Evolutionary conservation across 2,888 invertebrate genomes (phyloP), one percentile per base, ranked within the genome.

Genomic region (Adela reaumurella): DNA sequence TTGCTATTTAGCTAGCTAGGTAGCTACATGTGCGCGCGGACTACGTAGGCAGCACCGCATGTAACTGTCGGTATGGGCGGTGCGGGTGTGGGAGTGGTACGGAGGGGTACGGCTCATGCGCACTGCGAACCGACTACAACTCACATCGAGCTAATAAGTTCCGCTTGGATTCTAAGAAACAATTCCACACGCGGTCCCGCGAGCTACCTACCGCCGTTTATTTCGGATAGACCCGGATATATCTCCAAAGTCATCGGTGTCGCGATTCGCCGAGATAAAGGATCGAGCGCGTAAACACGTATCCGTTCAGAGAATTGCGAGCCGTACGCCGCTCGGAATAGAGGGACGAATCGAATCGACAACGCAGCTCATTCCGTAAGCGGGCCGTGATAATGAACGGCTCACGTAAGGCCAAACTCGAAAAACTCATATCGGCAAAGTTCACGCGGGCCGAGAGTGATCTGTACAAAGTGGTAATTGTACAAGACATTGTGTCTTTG

Each of bases 221-320:
- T 64, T 63, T 35, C 61, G 58, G 64, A 57, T 62, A 69, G 70
- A 67, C 71, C 73, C 76, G 77, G 76, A 74, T 74, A 63, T 68
- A 73, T 63, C 63, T 61, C 62, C n/a, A 63, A 68, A 64, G 65
- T 66, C 67, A 68, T 63, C 64, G 67, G 61, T 58, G 70, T 67
- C 70, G 64, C 64, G 65, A 6, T 24, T 63, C 67, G 62, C 68
- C 72, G 66, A 73, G 70, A 71, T 71, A 74, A 69, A 67, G 67
- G 64, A 68, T 71, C 68, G 70, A 69, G 74, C 69, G 70, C 35
- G 47, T 70, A 74, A 73, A 76, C 77, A 78, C 76, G 77, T 76
- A 74, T n/a, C n/a, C n/a, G n/a, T n/a, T n/a, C n/a, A n/a, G n/a
- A n/a, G 24, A 6, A 24, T 35, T 35, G 3, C 4, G n/a, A 11